A percentile compares a stretch with the other conserved stretches of the same genome.
Evolutionary conservation across 2,797 vertebrate genomes (phyloP).

Genomic region (Clamator glandarius): DNA sequence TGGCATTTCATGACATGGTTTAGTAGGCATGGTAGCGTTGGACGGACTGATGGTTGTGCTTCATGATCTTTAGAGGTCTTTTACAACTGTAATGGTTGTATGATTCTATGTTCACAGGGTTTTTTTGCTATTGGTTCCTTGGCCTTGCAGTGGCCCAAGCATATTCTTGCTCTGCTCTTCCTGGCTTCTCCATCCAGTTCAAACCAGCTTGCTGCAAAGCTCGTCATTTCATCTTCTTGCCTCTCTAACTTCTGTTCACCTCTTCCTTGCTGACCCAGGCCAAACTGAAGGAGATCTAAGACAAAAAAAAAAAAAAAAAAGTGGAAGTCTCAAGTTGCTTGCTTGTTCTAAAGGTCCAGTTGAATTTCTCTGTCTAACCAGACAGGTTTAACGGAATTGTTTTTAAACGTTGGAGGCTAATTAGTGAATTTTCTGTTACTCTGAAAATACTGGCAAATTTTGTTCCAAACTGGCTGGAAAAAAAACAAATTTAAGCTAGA

Average conservation of each 20-base stretch:
- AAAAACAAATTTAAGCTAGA: neutral
- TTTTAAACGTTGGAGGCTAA: neutral
- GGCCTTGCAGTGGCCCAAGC: neutral
- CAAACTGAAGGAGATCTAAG: too few species aligned
- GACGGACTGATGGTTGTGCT: too few species aligned
- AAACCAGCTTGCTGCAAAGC: neutral
- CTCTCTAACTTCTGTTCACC: neutral
- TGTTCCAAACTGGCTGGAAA: neutral
- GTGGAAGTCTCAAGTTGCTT: neutral
- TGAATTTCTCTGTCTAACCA: neutral
- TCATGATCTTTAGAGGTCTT: too few species aligned
- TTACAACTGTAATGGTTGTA: too few species aligned
- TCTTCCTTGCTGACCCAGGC: neutral
- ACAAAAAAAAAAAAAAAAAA: too few species aligned
- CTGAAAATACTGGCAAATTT: neutral
- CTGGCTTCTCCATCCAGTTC: neutral
- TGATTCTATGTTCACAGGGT: neutral
- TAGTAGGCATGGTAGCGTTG: too few species aligned
- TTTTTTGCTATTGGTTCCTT: neutral
- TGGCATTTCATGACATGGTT: too few species aligned
- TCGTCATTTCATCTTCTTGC: neutral
- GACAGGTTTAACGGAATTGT: neutral
- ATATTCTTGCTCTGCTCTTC: neutral
- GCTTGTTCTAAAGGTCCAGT: neutral
- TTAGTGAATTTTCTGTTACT: neutral